These are phyloP conservation scores for Melanotaenia nigrans DNA, from an alignment of 2,797 vertebrate genomes.

Conservation along the genomic window DNA sequence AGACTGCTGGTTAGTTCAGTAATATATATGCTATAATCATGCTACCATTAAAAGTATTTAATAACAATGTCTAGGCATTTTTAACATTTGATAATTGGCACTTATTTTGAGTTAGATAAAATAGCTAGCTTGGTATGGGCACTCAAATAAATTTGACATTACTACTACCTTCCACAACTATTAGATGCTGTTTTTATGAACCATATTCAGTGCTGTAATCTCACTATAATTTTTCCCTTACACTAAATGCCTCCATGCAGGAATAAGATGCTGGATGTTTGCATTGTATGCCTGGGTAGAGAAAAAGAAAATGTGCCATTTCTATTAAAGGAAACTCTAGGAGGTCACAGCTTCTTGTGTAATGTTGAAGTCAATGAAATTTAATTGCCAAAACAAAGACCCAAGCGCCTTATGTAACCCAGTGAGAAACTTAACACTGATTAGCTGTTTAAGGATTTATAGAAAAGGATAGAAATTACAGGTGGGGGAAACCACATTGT, in stretches of 20 bases:
- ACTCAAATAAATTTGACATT: slow-evolving; percentile 14
- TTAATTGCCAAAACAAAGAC: slow-evolving; percentile 29
- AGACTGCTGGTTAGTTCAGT: slow-evolving; percentile 13
- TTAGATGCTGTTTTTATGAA: slow-evolving; percentile 34
- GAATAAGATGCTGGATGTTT: slow-evolving; percentile 57
- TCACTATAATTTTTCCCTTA: slow-evolving; percentile 41
- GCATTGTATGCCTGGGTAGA: slow-evolving; percentile 30
- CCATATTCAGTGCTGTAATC: slow-evolving; percentile 21
- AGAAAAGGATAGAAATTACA: no score
- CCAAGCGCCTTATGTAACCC: neutral
- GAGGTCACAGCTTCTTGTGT: slow-evolving; percentile 33
- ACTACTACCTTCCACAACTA: neutral
- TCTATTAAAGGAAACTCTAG: slow-evolving; percentile 55
- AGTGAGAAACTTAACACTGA: slow-evolving; percentile 2
- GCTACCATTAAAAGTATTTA: neutral
- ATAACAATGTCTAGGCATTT: neutral
- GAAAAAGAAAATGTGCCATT: slow-evolving; percentile 44
- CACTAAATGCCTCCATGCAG: slow-evolving; percentile 35
- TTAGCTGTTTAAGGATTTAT: neutral
- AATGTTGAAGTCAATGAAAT: slow-evolving; percentile 7
- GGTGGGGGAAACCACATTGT: neutral
- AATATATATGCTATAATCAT: slow-evolving; percentile 1
- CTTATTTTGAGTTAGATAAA: neutral
- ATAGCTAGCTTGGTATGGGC: neutral
- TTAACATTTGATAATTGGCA: neutral